Evolutionary conservation across 2,113 vertebrate species (phyloP).

Genomic region (Butastur rufipennis): DNA sequence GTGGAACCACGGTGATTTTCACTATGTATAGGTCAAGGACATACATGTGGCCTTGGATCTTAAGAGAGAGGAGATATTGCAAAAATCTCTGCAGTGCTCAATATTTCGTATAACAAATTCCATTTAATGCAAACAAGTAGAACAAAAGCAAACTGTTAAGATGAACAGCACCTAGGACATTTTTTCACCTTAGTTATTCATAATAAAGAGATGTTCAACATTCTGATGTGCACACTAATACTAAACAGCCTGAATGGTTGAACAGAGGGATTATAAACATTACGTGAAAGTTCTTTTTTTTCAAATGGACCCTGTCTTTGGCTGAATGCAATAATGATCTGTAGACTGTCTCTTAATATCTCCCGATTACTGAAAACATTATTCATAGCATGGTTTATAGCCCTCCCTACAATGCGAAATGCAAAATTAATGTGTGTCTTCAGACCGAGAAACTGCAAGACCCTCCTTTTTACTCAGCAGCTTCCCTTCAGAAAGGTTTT

Average conservation of each 20-base stretch:
- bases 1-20: neutral
- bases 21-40: neutral
- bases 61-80: neutral
- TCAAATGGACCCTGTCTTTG: neutral
- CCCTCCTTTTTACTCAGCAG: neutral
- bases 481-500: neutral
- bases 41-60: neutral
- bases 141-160: neutral
- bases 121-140: neutral
- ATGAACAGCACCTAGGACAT: neutral
- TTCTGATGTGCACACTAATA: neutral
- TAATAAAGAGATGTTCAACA: neutral
- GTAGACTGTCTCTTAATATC: neutral
- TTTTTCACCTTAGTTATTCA: neutral
- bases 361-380: neutral
- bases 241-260: neutral
- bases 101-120: neutral
- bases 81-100: neutral
- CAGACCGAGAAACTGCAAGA: neutral
- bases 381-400: neutral
- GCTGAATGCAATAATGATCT: neutral
- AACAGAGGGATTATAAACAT: neutral
- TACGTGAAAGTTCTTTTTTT: neutral
- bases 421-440: neutral
- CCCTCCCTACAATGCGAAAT: neutral